These are phyloP conservation scores for Neoarius graeffei DNA, from an alignment of 2,113 vertebrate species.

Conservation along the genomic window DNA sequence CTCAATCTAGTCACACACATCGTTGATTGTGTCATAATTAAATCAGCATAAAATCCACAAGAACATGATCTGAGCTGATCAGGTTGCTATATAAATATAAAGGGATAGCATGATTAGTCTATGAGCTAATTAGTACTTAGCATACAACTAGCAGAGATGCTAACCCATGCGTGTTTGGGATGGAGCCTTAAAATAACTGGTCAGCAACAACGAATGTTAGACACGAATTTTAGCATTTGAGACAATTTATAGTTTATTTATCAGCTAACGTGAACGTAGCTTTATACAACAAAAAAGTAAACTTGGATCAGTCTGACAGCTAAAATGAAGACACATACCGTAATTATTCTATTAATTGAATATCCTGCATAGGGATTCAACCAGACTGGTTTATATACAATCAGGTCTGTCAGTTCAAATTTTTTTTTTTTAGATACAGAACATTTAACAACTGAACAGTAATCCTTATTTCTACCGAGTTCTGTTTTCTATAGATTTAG, in stretches of 20 bases:
- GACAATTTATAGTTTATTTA: neutral
- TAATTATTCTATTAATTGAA: neutral
- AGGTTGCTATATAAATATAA: neutral
- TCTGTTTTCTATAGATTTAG: neutral
- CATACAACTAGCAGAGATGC: neutral
- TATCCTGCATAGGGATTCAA: too few species aligned
- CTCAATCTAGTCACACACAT: conserved; percentile 28
- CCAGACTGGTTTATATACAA: neutral
- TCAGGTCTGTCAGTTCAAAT: neutral
- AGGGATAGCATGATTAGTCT: neutral
- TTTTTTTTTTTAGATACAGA: neutral
- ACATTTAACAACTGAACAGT: neutral
- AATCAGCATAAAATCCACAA: neutral
- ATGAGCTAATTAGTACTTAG: neutral
- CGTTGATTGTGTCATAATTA: neutral
- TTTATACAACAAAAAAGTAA: neutral
- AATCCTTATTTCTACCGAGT: too few species aligned
- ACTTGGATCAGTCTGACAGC: too few species aligned
- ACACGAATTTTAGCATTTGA: neutral
- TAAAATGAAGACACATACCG: neutral
- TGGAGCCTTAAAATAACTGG: neutral
- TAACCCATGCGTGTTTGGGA: neutral
- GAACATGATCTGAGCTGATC: neutral
- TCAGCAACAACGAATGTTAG: neutral
- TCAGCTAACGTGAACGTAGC: neutral